These are phyloP conservation scores for Acanthurus lineatus DNA, from an alignment of 2,797 vertebrate species.

Conservation along the genomic window DNA sequence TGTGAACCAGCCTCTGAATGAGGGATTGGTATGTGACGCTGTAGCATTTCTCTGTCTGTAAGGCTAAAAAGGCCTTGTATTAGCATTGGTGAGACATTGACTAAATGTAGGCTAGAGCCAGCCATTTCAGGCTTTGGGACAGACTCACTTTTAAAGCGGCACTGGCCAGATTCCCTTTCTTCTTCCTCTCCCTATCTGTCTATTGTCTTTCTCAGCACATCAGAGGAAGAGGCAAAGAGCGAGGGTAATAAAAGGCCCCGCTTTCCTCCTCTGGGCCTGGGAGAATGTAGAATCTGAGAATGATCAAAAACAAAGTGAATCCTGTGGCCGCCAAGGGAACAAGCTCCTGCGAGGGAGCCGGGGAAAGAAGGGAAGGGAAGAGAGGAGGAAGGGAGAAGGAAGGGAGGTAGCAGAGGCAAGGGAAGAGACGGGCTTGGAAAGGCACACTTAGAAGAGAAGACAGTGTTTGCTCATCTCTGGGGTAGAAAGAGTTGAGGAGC, in stretches of 20 bases:
- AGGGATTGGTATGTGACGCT: slow-evolving; percentile 29
- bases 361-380: not conserved
- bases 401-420: slow-evolving; percentile 1
- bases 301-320: slow-evolving; percentile 85
- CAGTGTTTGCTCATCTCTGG: slow-evolving; percentile 62
- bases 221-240: slow-evolving; percentile 74
- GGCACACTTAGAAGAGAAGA: slow-evolving; percentile 46
- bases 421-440: slow-evolving; percentile 42
- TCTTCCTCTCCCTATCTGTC: slow-evolving; percentile 64
- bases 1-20: slow-evolving; percentile 18
- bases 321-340: slow-evolving; percentile 75
- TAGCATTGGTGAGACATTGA: slow-evolving; percentile 54
- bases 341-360: slow-evolving; percentile 58
- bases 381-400: not conserved
- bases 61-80: slow-evolving; percentile 41
- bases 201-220: slow-evolving; percentile 80
- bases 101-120: slow-evolving; percentile 44
- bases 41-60: slow-evolving; percentile 33
- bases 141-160: slow-evolving; percentile 68
- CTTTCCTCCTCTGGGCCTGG: slow-evolving; percentile 77
- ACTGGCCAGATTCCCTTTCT: slow-evolving; percentile 65
- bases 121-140: slow-evolving; percentile 56
- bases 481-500: slow-evolving; percentile 35
- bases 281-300: slow-evolving; percentile 78
- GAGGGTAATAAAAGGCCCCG: slow-evolving; percentile 76